These are phyloP conservation scores for Heliconius sara DNA, from an alignment of 2,888 invertebrate genomes.

Conservation along the genomic window DNA sequence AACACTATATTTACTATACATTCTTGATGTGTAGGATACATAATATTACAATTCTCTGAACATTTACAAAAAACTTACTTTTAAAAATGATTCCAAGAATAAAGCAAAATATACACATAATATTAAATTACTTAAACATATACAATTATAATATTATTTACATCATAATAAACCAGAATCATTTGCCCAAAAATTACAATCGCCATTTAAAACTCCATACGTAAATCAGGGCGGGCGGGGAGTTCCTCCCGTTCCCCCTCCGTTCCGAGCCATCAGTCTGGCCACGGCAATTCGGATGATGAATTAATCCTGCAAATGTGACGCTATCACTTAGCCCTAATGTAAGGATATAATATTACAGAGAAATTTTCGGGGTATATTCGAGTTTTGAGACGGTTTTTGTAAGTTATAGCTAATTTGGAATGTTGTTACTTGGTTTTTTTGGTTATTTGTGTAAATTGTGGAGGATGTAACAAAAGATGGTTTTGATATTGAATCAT, in stretches of 20 bases:
- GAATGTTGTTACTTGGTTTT: constrained; percentile 1
- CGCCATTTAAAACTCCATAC: constrained; percentile 68
- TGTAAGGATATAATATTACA: constrained; percentile 84
- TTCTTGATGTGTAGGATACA: too few relatives aligned
- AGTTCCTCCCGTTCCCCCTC: constrained; percentile 32
- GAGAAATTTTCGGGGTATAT: constrained; percentile 65
- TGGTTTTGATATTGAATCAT: not conserved
- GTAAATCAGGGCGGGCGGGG: constrained; percentile 62
- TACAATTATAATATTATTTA: not conserved
- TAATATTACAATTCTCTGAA: too few relatives aligned
- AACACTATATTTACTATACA: too few relatives aligned
- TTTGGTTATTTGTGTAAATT: not conserved
- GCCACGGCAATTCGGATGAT: constrained; percentile 85
- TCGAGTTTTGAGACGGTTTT: constrained; percentile 30
- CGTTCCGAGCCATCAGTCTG: constrained; percentile 82
- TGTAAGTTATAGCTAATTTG: constrained; percentile 26
- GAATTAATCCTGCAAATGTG: constrained; percentile 85
- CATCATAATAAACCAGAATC: constrained; percentile 8
- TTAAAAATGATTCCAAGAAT: too few relatives aligned
- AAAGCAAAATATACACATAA: not conserved
- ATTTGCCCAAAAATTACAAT: constrained; percentile 42
- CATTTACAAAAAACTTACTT: not conserved
- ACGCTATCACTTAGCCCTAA: constrained; percentile 84
- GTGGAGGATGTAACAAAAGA: not conserved
- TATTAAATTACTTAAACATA: not conserved